These are phyloP conservation scores for Chaetops frenatus DNA, from an alignment of 2,113 vertebrate genomes.

Conservation along the genomic window DNA sequence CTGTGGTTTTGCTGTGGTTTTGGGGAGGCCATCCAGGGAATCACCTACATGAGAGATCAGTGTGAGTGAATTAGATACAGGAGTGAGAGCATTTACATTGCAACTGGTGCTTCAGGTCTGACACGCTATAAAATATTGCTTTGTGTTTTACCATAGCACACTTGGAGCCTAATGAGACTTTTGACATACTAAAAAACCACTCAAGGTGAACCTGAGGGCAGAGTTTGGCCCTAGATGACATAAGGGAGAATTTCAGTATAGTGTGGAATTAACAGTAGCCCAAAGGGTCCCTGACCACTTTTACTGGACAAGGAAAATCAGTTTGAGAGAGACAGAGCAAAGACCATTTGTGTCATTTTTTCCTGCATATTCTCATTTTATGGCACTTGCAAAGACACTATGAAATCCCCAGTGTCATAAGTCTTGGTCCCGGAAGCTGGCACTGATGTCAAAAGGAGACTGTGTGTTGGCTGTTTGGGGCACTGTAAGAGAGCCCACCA, in stretches of 20 bases:
- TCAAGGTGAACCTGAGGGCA: background rate
- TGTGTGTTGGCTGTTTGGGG: background rate
- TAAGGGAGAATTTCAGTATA: background rate
- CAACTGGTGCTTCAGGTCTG: background rate
- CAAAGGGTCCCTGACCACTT: background rate
- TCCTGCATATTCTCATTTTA: background rate
- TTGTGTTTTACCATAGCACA: fast-evolving
- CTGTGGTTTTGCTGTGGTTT: background rate
- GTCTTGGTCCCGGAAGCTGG: background rate
- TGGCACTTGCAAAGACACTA: background rate
- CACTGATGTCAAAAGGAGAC: background rate
- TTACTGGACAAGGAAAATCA: background rate
- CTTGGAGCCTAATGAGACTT: background rate
- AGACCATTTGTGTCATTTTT: background rate
- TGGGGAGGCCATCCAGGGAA: background rate
- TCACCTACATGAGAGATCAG: background rate
- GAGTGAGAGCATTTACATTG: background rate
- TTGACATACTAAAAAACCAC: background rate
- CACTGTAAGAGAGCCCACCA: background rate
- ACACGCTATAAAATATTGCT: fast-evolving
- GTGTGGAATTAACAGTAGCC: background rate
- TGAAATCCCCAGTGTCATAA: background rate
- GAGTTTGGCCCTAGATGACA: background rate
- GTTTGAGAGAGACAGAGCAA: background rate
- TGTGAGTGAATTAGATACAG: background rate